Evolutionary conservation across 1,140 invertebrate species (phyloP), one percentile per base, ranked within the genome.

Genomic region (Tribolium madens): DNA sequence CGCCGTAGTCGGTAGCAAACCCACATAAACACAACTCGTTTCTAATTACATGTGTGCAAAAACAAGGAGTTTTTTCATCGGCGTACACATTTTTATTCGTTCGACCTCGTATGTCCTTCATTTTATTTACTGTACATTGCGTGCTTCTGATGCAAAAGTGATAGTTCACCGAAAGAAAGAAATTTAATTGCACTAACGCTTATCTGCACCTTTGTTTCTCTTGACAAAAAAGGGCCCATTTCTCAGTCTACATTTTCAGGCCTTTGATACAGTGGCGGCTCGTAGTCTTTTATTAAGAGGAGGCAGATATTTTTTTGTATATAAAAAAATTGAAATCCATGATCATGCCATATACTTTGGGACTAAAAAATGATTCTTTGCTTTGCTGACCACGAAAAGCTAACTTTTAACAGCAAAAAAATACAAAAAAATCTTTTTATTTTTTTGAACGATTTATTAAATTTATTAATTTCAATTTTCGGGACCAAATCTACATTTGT

Each of bases 121-220:
- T 71, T 69, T 36, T 69, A 42, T 46, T 71, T 71, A 50, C 36
- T 47, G 47, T 47, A 71, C 15, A 71, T 71, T 71, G 68, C 68
- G 68, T 71, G 68, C 68, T 48, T 71, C 31, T 71, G 42, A 71
- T 71, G 68, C 68, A 71, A 71, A 71, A 71, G 47, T 64, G 57
- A 64, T 64, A 64, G 57, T 64, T 64, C 57, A 64, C 57, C 17
- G 26, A 14, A 64, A 64, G 26, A 14, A 64, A 64, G 57, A 64
- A 64, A 64, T 64, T 64, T 64, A 64, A 64, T 64, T 64, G 57
- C 57, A 12, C n/a, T 57, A 17, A 57, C 52, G 13, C 18, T 57
- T 57, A 57, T 57, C 52, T 57, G 9, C 9, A 26, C 52, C 52
- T 57, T 57, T 57, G 17, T 21, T 57, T 21, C 18, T 42, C 36